A percentile compares a stretch with the other conserved stretches of the same genome.
phyloP scores from a whole-genome alignment of 2,797 vertebrate genomes.

The Pipistrellus pipistrellus region DNA sequence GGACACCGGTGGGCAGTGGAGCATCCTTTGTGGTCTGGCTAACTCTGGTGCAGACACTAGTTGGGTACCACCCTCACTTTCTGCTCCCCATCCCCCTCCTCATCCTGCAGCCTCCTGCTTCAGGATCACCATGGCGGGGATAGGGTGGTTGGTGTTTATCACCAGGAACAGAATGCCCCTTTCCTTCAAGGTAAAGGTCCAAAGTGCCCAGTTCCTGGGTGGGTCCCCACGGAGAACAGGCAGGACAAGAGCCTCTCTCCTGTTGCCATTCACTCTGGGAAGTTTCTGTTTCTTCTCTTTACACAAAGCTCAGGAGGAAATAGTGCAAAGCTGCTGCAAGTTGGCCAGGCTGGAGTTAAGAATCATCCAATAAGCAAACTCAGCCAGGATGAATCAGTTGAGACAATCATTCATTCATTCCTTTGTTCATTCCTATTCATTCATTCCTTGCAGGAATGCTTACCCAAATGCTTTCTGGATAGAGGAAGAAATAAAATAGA shows the following conservation, averaged over 20 bases:
- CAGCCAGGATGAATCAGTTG: background rate
- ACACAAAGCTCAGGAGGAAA: background rate
- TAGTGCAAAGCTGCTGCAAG: background rate
- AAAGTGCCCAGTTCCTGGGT: background rate
- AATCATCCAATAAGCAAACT: background rate
- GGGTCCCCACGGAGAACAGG: background rate
- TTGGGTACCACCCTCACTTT: background rate
- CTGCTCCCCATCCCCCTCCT: rapidly evolving
- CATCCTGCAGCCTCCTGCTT: background rate
- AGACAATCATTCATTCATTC: background rate
- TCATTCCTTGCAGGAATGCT: background rate
- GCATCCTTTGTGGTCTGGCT: background rate
- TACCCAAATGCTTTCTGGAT: background rate
- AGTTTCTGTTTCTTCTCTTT: slow-evolving; percentile 18
- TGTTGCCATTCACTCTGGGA: background rate
- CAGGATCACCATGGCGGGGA: background rate
- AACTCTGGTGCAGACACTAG: background rate
- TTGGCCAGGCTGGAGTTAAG: background rate
- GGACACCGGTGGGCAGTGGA: background rate
- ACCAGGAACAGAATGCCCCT: background rate
- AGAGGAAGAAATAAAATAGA: background rate
- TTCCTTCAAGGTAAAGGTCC: background rate
- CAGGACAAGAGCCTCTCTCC: background rate
- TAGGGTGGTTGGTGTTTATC: background rate
- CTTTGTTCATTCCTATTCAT: background rate